Conservation (phyloP, 1,140 invertebrate species). For the Aphidius gifuensis region DNA sequence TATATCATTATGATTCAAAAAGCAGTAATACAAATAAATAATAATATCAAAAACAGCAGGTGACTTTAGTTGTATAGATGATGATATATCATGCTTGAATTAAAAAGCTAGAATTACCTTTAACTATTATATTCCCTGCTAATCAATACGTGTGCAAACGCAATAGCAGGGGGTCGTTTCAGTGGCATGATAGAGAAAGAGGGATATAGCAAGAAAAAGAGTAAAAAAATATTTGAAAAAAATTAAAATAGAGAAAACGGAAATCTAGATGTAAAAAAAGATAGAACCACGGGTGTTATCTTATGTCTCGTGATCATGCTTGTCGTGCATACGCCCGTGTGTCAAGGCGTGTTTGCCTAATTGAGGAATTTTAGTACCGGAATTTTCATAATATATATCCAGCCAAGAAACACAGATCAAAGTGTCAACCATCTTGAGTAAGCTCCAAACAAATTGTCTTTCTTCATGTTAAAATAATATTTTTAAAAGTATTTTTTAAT, state of each 20-base stretch:
- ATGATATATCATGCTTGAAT: constrained; percentile 14
- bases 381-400: too few relatives aligned
- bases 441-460: too few relatives aligned
- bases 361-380: constrained; percentile 13
- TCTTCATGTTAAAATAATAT: too few relatives aligned
- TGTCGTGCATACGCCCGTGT: not conserved
- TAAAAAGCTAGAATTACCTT: constrained; percentile 27
- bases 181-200: not conserved
- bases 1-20: too few relatives aligned
- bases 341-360: constrained; percentile 14
- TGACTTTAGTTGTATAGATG: too few relatives aligned
- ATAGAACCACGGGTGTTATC: constrained; percentile 16
- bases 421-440: not conserved
- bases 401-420: too few relatives aligned
- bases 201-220: too few relatives aligned
- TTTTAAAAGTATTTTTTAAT: too few relatives aligned
- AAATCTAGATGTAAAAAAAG: too few relatives aligned
- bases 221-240: too few relatives aligned
- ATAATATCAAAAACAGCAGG: too few relatives aligned
- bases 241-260: too few relatives aligned
- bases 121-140: constrained; percentile 19
- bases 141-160: constrained; percentile 31
- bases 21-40: constrained; percentile 8
- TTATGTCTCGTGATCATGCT: constrained; percentile 8
- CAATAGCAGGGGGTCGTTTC: not conserved